Conservation (phyloP, 2,888 invertebrate genomes). For the Neoitamus cyanurus region DNA sequence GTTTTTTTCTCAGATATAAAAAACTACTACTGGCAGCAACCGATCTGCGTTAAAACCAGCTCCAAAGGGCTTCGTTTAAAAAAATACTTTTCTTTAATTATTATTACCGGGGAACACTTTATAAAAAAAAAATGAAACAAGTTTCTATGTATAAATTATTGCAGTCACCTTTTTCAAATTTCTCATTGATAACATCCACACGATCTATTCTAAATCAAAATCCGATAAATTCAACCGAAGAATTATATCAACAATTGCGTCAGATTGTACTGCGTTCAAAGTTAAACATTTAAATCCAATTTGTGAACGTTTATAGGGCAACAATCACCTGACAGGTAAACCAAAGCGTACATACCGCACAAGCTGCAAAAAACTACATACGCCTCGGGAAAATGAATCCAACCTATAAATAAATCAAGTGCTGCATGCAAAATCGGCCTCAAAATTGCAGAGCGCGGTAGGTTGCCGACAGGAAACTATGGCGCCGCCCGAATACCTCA, state of each 20-base stretch:
- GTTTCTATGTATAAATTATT: too few relatives aligned
- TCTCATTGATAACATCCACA: too few relatives aligned
- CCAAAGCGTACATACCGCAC: neutral
- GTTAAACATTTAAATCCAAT: slow-evolving; percentile 14
- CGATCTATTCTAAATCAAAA: too few relatives aligned
- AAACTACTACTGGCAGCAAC: too few relatives aligned
- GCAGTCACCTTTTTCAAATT: too few relatives aligned
- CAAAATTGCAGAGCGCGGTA: neutral
- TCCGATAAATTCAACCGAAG: neutral
- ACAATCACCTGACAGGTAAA: neutral
- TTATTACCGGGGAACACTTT: too few relatives aligned
- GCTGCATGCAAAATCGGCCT: neutral
- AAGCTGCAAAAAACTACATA: neutral
- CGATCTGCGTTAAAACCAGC: too few relatives aligned
- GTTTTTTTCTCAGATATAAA: too few relatives aligned
- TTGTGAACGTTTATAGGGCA: slow-evolving; percentile 7
- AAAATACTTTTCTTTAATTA: too few relatives aligned
- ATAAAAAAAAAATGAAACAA: too few relatives aligned
- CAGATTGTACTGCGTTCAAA: neutral
- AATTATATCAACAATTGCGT: neutral
- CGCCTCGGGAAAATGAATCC: neutral
- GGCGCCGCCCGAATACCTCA: neutral
- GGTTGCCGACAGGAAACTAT: neutral
- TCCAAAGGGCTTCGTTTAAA: too few relatives aligned
- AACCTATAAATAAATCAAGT: slow-evolving; percentile 29